phyloP scores from a whole-genome alignment of 2,797 vertebrate species.

The Moxostoma hubbsi region DNA sequence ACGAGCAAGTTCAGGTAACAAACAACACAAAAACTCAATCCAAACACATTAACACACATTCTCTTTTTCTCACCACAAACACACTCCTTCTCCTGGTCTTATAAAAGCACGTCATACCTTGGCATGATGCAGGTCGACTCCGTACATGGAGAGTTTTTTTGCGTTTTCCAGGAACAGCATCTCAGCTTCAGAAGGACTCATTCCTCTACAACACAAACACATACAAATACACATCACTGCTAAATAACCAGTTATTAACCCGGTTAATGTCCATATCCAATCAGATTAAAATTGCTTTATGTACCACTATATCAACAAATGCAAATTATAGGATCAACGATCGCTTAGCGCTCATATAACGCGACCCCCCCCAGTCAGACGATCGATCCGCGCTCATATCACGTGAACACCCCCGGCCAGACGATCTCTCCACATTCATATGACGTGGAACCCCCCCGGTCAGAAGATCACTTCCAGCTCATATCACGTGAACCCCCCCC shows the following conservation, averaged over 20 bases:
- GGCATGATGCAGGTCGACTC: conserved; percentile 97
- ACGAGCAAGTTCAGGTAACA: background rate
- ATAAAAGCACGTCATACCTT: conserved; percentile 78
- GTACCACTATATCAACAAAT: too few relatives aligned
- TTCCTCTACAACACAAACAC: conserved; percentile 80
- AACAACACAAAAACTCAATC: background rate
- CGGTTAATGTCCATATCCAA: too few relatives aligned
- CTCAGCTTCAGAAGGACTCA: conserved; percentile 98
- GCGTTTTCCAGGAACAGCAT: conserved; percentile 97
- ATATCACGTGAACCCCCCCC: too few relatives aligned
- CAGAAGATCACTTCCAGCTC: too few relatives aligned
- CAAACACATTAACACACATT: background rate
- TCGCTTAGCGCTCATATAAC: too few relatives aligned
- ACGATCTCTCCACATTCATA: too few relatives aligned
- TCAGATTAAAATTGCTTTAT: too few relatives aligned
- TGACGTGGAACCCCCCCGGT: too few relatives aligned
- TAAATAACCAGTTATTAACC: background rate
- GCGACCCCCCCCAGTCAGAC: too few relatives aligned
- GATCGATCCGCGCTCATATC: too few relatives aligned
- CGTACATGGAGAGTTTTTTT: conserved; percentile 98
- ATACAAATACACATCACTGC: background rate
- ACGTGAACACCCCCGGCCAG: too few relatives aligned
- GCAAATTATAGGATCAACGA: too few relatives aligned
- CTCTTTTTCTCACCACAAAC: background rate
- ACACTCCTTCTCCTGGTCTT: background rate